These are phyloP conservation scores for Anas capensis DNA, from an alignment of 2,797 vertebrate species.

Conservation along the genomic window DNA sequence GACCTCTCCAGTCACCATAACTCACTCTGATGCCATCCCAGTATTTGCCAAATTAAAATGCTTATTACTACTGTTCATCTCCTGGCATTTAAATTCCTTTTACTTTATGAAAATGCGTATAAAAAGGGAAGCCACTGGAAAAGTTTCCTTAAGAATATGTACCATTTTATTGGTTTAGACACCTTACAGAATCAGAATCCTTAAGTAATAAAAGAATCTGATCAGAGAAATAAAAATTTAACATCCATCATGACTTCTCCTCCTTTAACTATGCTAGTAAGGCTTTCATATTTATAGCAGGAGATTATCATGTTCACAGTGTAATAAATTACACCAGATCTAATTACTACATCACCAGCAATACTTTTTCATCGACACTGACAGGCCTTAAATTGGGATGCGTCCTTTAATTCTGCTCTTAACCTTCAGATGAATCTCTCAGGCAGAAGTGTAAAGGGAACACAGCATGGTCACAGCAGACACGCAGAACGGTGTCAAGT, in stretches of 20 bases:
- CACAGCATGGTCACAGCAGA: not conserved
- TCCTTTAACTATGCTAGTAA: constrained; percentile 54
- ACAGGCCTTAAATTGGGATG: constrained; percentile 70
- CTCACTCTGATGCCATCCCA: not conserved
- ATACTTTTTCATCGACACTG: constrained; percentile 65
- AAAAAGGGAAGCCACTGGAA: constrained; percentile 37
- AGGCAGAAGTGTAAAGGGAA: not conserved
- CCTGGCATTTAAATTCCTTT: not conserved
- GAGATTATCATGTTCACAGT: constrained; percentile 68
- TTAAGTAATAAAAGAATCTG: constrained; percentile 58
- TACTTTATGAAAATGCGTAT: constrained; percentile 22
- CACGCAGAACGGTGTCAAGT: not conserved
- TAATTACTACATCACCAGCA: constrained; percentile 76
- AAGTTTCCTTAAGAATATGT: constrained; percentile 63
- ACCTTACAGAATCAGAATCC: constrained; percentile 49
- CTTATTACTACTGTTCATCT: not conserved
- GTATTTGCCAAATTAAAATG: not conserved
- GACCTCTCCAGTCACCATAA: not conserved
- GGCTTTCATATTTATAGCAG: constrained; percentile 74
- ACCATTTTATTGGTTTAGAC: constrained; percentile 62
- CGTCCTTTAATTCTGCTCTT: constrained; percentile 61
- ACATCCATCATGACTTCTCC: constrained; percentile 62
- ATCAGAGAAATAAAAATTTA: constrained; percentile 67
- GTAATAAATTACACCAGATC: constrained; percentile 75
- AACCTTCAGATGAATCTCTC: constrained; percentile 62